Base-by-base conservation (phyloP, 2,797 vertebrate genomes). In the Sarcophilus harrisii region DNA sequence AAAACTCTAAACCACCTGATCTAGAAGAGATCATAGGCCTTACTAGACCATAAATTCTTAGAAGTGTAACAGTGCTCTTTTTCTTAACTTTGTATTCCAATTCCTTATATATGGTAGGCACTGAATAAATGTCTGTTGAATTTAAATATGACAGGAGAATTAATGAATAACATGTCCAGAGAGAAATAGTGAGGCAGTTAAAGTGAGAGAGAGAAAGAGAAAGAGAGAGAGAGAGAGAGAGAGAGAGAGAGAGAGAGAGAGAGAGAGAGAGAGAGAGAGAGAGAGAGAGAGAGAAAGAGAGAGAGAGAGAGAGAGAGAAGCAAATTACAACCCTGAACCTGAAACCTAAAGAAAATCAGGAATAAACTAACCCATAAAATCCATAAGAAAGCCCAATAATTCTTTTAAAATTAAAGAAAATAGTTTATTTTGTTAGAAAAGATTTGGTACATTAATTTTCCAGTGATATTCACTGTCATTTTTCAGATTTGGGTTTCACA, bases 391-490 rank as follows among this genome's bases (percentile, higher is more conserved):
- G 49, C 52, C 6, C 62, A 73, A 91, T 32, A 0, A 14, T 91
- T 92, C 91, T 94, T 93, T 93, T 92, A 96, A 93, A 96, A 97
- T 52, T 66, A 93, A 52, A 62, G 3, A 29, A 91, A 58, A 45
- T 62, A 93, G 94, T 59, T 60, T 94, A 62, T 90, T 95, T 54
- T 58, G 93, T 57, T 92, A 92, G 32, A 32, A 97, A 94, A 91
- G 2, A 3, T 9, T 54, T 54, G 90, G 29, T 57, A 3, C 18
- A 54, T 57, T 55, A 54, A 54, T 90, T 54, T 90, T 87, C 24
- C 38, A 87, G 38, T 49, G 13, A 81, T 45, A 27, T 27, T 38
- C 27, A 24, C 21, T 87, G 38, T 87, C 38, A 87, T 21, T 11
- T 49, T 87, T 38, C 73, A 87, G 16, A 5, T 59, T 0, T 95